Conservation (phyloP, 2,888 invertebrate species). For the Drosophila subquinaria region DNA sequence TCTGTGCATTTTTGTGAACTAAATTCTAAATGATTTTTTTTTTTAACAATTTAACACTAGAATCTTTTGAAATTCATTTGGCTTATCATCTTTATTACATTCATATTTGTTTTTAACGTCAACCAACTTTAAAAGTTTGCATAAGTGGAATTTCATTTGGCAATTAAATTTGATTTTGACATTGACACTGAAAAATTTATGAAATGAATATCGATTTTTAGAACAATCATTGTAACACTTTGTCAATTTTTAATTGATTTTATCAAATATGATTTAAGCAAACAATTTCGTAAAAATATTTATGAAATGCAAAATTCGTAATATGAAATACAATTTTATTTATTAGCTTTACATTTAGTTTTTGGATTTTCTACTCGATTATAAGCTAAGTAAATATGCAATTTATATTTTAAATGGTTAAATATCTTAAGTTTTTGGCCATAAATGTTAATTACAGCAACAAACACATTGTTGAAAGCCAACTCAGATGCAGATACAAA, state of each 20-base stretch:
- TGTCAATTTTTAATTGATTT: constrained; percentile 1
- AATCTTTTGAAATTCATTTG: background rate
- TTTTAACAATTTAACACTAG: too few species aligned
- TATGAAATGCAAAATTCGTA: background rate
- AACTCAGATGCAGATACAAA: constrained; percentile 62
- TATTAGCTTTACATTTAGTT: background rate
- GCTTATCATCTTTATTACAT: background rate
- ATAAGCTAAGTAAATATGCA: constrained; percentile 3
- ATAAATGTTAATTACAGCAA: constrained; percentile 72
- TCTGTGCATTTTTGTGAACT: too few species aligned
- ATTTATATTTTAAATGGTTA: constrained; percentile 6
- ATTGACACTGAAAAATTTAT: background rate
- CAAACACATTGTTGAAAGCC: constrained; percentile 50
- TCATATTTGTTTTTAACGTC: background rate
- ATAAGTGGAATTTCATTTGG: background rate
- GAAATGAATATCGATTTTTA: background rate
- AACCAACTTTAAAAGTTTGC: background rate
- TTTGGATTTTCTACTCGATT: background rate
- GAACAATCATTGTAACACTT: constrained; percentile 1
- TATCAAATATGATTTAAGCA: background rate
- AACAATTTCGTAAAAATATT: background rate
- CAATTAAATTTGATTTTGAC: constrained; percentile 1
- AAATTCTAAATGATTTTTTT: too few species aligned
- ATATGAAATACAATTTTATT: background rate
- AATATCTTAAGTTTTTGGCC: constrained; percentile 50